These are phyloP conservation scores for Epicauta chinensis DNA, from an alignment of 1,140 invertebrate species.

Conservation along the genomic window DNA sequence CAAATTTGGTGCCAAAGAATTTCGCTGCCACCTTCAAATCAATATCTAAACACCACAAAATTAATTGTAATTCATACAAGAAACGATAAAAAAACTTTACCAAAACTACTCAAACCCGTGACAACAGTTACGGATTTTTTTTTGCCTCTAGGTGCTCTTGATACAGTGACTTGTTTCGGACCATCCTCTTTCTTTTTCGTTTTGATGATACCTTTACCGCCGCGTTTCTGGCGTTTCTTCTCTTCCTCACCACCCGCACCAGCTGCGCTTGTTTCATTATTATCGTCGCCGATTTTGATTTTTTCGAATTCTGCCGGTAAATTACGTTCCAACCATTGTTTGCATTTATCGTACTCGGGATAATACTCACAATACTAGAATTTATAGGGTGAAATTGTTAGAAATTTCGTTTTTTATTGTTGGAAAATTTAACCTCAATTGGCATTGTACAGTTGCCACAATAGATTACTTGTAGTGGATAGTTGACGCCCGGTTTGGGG, in stretches of 20 bases:
- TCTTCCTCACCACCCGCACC: slow-evolving; percentile 75
- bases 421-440: slow-evolving; percentile 62
- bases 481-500: slow-evolving; percentile 53
- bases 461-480: slow-evolving; percentile 86
- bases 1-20: slow-evolving; percentile 96
- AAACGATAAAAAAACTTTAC: slow-evolving; percentile 47
- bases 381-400: slow-evolving; percentile 21
- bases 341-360: slow-evolving; percentile 95
- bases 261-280: slow-evolving; percentile 60
- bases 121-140: slow-evolving; percentile 97
- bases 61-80: slow-evolving; percentile 7
- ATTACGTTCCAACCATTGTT: slow-evolving; percentile 92
- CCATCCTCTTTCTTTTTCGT: slow-evolving; percentile 79
- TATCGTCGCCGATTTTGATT: slow-evolving; percentile 63
- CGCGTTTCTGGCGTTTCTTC: slow-evolving; percentile 87
- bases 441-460: slow-evolving; percentile 94
- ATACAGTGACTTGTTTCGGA: slow-evolving; percentile 76
- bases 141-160: slow-evolving; percentile 90
- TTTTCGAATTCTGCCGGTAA: slow-evolving; percentile 90
- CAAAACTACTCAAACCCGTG: slow-evolving; percentile 81
- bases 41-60: slow-evolving; percentile 71
- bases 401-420: not conserved
- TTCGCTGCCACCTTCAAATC: slow-evolving; percentile 97
- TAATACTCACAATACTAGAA: slow-evolving; percentile 95
- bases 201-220: slow-evolving; percentile 84